Conservation (phyloP, 2,888 invertebrate genomes). For the Cataglyphis livida region DNA sequence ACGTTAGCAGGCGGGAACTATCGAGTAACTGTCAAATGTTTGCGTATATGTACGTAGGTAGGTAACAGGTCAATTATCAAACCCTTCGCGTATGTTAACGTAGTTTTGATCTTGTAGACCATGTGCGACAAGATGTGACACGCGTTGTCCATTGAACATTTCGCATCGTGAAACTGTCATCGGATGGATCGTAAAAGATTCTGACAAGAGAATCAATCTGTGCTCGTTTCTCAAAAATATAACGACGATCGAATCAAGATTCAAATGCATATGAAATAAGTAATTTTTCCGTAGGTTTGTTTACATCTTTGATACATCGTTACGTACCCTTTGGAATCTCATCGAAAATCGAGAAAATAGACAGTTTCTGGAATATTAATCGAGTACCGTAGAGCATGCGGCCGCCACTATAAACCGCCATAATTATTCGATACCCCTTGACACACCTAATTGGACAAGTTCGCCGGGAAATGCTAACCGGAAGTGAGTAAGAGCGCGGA, state of each 20-base stretch:
- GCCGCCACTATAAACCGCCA: slow-evolving; percentile 66
- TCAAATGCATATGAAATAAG: not conserved
- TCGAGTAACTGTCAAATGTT: slow-evolving; percentile 73
- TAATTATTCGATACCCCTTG: slow-evolving; percentile 74
- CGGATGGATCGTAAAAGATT: not conserved
- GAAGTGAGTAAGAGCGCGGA: slow-evolving; percentile 67
- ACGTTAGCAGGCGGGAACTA: slow-evolving; percentile 70
- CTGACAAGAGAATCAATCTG: not conserved
- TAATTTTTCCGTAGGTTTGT: not conserved
- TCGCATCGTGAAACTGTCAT: slow-evolving; percentile 32
- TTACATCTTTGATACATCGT: not conserved
- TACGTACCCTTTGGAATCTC: not conserved
- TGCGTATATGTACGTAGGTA: slow-evolving; percentile 24
- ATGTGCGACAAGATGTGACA: slow-evolving; percentile 46
- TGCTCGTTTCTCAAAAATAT: not conserved
- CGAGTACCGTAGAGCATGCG: slow-evolving; percentile 30
- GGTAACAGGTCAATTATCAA: slow-evolving; percentile 66
- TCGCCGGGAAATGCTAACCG: slow-evolving; percentile 72
- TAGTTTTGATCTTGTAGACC: slow-evolving; percentile 63
- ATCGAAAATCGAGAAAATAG: slow-evolving; percentile 5
- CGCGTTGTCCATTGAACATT: slow-evolving; percentile 31
- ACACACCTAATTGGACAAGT: slow-evolving; percentile 81
- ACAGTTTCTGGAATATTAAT: slow-evolving; percentile 39
- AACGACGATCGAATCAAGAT: not conserved
- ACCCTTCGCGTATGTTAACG: slow-evolving; percentile 59